These are phyloP conservation scores for Chelonoidis abingdonii DNA, from an alignment of 2,113 vertebrate genomes.

Conservation along the genomic window DNA sequence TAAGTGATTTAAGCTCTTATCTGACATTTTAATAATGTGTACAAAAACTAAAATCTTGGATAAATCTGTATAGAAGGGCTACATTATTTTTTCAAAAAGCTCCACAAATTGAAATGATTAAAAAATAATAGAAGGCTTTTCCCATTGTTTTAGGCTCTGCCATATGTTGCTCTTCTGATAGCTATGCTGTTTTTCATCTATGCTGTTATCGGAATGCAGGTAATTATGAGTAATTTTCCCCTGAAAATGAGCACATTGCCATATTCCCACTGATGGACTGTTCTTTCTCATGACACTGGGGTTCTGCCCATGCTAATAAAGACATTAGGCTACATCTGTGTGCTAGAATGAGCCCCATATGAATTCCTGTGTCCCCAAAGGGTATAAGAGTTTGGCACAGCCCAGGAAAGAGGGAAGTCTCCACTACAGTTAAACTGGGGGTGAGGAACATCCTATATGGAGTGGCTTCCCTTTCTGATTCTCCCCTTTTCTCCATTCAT, in stretches of 20 bases:
- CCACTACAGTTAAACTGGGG: background rate
- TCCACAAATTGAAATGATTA: background rate
- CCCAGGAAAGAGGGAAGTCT: background rate
- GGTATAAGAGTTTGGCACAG: background rate
- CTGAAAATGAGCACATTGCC: background rate
- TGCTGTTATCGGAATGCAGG: constrained; percentile 99
- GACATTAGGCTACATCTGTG: background rate
- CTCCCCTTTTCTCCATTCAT: background rate
- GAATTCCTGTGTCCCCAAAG: background rate
- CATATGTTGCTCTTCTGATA: constrained; percentile 97
- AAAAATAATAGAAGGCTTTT: background rate
- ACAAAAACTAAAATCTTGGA: background rate
- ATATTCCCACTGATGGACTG: background rate
- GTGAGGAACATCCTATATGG: background rate
- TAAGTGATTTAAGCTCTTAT: background rate
- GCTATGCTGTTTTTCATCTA: constrained; percentile 99
- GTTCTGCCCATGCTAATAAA: background rate
- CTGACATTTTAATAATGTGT: background rate
- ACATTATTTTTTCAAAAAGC: constrained; percentile 10
- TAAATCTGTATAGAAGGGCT: background rate
- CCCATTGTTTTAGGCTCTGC: constrained; percentile 86
- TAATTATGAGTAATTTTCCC: constrained; percentile 51
- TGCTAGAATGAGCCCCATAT: background rate
- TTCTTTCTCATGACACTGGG: background rate
- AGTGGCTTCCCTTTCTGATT: background rate